These are phyloP conservation scores for Cephalopachus bancanus DNA, from an alignment of 2,797 vertebrate species.

Conservation along the genomic window DNA sequence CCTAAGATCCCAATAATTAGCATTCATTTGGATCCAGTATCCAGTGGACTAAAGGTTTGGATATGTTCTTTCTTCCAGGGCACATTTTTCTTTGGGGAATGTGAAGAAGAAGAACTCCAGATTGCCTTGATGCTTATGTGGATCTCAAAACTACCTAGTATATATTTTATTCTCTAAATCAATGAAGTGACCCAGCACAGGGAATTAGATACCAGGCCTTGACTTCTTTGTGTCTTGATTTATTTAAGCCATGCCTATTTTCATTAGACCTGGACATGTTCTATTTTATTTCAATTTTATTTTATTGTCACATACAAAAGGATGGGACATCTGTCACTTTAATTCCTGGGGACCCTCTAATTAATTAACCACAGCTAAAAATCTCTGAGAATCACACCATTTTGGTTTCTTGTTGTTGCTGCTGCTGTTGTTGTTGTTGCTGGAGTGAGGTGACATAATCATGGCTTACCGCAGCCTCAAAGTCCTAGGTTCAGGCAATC, in stretches of 20 bases:
- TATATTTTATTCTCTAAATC: not conserved
- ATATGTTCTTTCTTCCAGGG: not conserved
- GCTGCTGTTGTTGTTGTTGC: too few species aligned
- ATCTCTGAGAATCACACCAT: not conserved
- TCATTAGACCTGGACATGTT: not conserved
- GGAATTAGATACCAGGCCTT: not conserved
- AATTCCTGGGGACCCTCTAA: not conserved
- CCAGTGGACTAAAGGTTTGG: not conserved
- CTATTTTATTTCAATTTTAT: not conserved
- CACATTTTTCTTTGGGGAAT: not conserved
- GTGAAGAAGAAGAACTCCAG: not conserved
- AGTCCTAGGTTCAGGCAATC: too few species aligned
- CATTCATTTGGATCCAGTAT: not conserved
- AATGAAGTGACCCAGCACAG: fast-evolving
- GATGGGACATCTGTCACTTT: not conserved
- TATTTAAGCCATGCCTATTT: not conserved
- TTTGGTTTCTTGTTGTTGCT: not conserved
- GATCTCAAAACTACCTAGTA: not conserved
- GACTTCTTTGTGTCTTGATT: not conserved
- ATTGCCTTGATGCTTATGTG: not conserved
- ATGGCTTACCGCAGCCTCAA: too few species aligned
- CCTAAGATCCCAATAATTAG: not conserved
- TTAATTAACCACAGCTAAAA: not conserved
- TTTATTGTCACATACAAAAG: not conserved
- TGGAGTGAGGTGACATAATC: too few species aligned